Conservation (phyloP, 1,140 invertebrate species). For the Leptinotarsa lineolata region DNA sequence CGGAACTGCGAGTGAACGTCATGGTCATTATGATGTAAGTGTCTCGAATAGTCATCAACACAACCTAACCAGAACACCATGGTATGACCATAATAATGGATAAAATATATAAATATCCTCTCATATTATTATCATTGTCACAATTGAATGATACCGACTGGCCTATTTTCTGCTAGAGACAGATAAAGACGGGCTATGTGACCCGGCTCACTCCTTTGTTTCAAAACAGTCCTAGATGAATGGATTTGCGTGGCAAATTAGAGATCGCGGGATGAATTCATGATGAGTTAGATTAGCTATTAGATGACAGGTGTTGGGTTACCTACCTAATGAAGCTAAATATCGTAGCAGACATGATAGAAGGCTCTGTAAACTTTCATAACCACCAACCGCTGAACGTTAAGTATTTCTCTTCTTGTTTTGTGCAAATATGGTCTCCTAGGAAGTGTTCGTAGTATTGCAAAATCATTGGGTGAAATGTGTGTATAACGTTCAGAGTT, state of each 20-base stretch:
- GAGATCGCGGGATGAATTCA: slow-evolving; percentile 48
- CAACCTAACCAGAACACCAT: too few species aligned
- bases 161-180: background rate
- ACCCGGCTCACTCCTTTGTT: slow-evolving; percentile 21
- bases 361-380: background rate
- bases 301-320: slow-evolving; percentile 45
- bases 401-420: background rate
- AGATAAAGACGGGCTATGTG: slow-evolving; percentile 13
- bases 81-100: too few species aligned
- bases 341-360: slow-evolving; percentile 25
- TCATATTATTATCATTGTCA: too few species aligned
- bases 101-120: too few species aligned
- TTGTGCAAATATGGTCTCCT: background rate
- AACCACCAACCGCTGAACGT: background rate
- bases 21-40: too few species aligned
- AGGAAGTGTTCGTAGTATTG: background rate
- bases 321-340: slow-evolving; percentile 36
- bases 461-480: too few species aligned
- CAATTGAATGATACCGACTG: background rate
- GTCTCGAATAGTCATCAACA: too few species aligned
- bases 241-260: slow-evolving; percentile 49
- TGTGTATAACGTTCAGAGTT: too few species aligned
- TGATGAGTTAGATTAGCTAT: slow-evolving; percentile 48
- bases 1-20: too few species aligned
- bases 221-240: slow-evolving; percentile 23